Evolutionary conservation across 2,113 vertebrate species (phyloP).

Genomic region (Vulpes ferrilata): DNA sequence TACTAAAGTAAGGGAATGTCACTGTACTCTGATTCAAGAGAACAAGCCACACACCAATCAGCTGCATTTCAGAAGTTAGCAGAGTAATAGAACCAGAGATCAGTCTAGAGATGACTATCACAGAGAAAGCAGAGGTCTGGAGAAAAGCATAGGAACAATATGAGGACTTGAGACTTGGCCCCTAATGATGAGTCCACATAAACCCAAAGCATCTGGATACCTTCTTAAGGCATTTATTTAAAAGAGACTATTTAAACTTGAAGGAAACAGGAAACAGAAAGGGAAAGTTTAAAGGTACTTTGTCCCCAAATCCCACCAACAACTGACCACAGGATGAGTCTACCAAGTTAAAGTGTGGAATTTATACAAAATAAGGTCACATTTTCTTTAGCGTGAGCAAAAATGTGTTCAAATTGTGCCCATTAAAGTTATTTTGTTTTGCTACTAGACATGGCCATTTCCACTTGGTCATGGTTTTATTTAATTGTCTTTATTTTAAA

Average conservation of each 20-base stretch:
- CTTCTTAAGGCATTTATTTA: background rate
- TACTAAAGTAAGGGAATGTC: background rate
- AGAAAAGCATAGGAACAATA: background rate
- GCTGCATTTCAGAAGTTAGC: background rate
- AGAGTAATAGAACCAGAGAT: background rate
- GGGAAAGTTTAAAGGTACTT: background rate
- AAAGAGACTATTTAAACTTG: background rate
- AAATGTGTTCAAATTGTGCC: background rate
- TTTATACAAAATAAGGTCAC: background rate
- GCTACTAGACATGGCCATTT: background rate
- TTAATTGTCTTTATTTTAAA: background rate
- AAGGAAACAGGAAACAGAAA: background rate
- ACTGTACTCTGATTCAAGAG: background rate
- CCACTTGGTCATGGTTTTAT: background rate
- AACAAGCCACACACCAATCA: accelerated
- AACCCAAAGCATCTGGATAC: background rate
- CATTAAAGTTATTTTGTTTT: background rate
- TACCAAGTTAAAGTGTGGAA: background rate
- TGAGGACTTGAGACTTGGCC: background rate
- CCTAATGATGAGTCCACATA: background rate
- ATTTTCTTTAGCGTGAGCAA: background rate
- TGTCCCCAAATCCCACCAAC: background rate
- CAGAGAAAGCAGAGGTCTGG: background rate
- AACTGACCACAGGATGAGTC: background rate
- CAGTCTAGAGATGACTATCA: background rate